These are phyloP conservation scores for Chroicocephalus ridibundus DNA, from an alignment of 2,113 vertebrate species.

Conservation along the genomic window DNA sequence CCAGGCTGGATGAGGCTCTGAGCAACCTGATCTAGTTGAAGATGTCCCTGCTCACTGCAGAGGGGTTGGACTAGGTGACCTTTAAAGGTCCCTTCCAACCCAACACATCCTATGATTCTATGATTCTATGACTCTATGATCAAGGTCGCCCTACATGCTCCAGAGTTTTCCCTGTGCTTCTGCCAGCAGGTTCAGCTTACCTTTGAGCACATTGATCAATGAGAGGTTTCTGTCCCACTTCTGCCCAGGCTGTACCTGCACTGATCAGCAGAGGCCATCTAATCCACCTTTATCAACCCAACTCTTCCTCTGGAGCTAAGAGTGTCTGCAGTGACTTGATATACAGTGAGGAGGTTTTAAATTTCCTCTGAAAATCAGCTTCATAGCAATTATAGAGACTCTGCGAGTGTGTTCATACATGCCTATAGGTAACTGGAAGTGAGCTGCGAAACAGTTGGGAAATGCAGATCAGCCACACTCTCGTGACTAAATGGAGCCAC, in stretches of 20 bases:
- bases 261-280: neutral
- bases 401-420: neutral
- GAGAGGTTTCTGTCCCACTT: neutral
- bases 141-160: neutral
- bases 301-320: neutral
- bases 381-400: neutral
- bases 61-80: no score
- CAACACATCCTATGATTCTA: no score
- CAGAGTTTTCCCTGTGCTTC: neutral
- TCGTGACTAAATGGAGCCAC: neutral
- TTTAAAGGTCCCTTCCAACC: no score
- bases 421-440: neutral
- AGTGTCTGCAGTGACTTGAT: neutral
- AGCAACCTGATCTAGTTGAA: no score
- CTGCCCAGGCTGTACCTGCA: neutral
- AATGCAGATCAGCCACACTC: neutral
- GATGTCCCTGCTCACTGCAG: no score
- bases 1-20: no score
- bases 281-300: neutral
- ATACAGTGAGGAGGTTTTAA: neutral
- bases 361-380: neutral
- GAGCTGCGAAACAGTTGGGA: neutral
- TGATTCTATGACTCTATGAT: neutral
- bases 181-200: neutral
- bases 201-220: neutral